These are phyloP conservation scores for Palaemon carinicauda DNA, from an alignment of 1,140 invertebrate species.

Conservation along the genomic window DNA sequence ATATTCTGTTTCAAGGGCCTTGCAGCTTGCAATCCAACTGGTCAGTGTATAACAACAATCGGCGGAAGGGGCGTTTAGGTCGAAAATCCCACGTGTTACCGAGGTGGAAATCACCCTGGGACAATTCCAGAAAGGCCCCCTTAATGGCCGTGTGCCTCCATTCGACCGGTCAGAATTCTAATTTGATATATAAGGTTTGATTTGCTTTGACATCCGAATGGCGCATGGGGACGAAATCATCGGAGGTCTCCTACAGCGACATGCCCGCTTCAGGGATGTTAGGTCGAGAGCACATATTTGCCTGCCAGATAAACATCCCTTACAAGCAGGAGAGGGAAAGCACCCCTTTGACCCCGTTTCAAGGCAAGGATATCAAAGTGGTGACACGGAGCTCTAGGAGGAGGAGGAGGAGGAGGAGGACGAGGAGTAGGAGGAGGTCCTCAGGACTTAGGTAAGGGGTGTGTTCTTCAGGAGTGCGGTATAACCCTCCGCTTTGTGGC, in stretches of 20 bases:
- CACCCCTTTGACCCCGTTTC: not conserved
- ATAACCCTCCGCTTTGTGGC: too few species aligned
- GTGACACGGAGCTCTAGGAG: not conserved
- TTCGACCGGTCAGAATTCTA: slow-evolving; percentile 1
- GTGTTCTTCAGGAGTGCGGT: not conserved
- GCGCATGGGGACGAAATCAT: not conserved
- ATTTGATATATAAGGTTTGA: slow-evolving; percentile 9
- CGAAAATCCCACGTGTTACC: not conserved
- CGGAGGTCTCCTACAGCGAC: not conserved
- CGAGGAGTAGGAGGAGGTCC: not conserved
- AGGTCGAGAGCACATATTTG: not conserved
- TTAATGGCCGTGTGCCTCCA: not conserved
- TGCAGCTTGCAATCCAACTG: too few species aligned
- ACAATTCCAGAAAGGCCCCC: not conserved
- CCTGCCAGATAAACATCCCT: not conserved
- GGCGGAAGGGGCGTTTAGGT: not conserved
- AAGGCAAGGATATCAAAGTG: not conserved
- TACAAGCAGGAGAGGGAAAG: not conserved
- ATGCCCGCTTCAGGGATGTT: not conserved
- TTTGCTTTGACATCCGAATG: slow-evolving; percentile 3
- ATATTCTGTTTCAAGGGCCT: too few species aligned
- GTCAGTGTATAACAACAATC: too few species aligned
- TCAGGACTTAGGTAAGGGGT: not conserved
- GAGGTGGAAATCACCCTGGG: not conserved
- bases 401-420: not conserved